Evolutionary conservation across 2,113 vertebrate genomes (phyloP), one percentile per base, ranked within the genome.

Genomic region (Megatriorchis doriae): DNA sequence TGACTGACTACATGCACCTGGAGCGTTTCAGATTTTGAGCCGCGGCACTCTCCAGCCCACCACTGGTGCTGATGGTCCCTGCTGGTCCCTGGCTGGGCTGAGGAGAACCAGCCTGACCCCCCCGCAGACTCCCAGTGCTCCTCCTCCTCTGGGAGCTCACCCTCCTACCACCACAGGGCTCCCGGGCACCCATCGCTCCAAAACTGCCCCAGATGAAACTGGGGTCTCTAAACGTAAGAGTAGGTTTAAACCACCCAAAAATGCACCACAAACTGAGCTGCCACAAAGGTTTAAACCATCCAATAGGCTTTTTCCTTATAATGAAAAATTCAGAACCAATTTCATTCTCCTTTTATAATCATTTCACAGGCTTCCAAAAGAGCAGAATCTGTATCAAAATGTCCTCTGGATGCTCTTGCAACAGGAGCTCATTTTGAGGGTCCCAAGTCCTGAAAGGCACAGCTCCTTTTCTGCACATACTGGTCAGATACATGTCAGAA

Each of bases 301-400:
- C 42, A 74, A 66, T 16, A 74, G 26, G 10, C 1, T 38, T 27
- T 84, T 87, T 92, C 40, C 43, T 67, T 63, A 11, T 31, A 71
- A 74, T 36, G 20, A 71, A 94, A 90, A 89, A 47, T 15, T 59
- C 32, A 81, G 10, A 91, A 93, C 47, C 18, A 34, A 43, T 79
- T 93, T 87, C 36, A 40, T 91, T 79, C 68, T 74, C 50, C 43
- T 87, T 87, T 91, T 68, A 65, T 67, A 79, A 81, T 79, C 4
- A 56, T 79, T 72, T 85, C 40, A 62, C 3, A 1, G 16, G 13
- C 31, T 83, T 89, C 68, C n/a, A 67, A 67, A 86, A 71, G 29
- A 86, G 16, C 16, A 59, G n/a, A 70, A 81, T 66, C 21, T 53
- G 5, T 79, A 81, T 81, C 58, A 83, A 86, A 93, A 86, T 43